Evolutionary conservation across 2,797 vertebrate genomes (phyloP).

Genomic region (Limosa lapponica): DNA sequence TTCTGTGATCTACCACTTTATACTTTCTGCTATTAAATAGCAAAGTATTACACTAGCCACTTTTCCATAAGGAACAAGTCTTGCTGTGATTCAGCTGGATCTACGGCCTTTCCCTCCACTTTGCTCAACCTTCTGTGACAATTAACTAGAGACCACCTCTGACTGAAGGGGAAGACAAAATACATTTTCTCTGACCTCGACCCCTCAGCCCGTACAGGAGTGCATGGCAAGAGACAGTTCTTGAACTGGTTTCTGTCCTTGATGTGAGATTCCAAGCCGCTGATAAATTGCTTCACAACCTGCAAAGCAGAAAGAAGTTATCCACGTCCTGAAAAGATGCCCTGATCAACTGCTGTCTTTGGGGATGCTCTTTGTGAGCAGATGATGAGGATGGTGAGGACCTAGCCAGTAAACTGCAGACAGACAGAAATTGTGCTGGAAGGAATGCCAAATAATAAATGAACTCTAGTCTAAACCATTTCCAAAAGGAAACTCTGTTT

Average conservation of each 20-base stretch:
- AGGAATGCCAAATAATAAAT: not conserved
- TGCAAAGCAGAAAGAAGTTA: conserved; percentile 59
- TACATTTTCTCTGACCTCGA: conserved; percentile 77
- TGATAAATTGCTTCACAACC: conserved; percentile 90
- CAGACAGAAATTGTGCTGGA: not conserved
- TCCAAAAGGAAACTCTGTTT: not conserved
- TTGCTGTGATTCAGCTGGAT: not conserved
- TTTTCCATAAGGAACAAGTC: not conserved
- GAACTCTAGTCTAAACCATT: not conserved
- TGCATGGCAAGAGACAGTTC: conserved; percentile 92
- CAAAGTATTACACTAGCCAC: not conserved
- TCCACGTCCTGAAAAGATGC: not conserved
- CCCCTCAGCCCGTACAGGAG: conserved; percentile 78
- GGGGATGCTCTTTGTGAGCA: not conserved
- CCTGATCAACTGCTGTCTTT: not conserved
- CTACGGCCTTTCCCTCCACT: not conserved
- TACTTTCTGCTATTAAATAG: not conserved
- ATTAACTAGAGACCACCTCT: not conserved
- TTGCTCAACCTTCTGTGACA: not conserved
- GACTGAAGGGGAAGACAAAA: not conserved
- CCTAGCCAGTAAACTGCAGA: not conserved
- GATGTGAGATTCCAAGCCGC: conserved; percentile 88
- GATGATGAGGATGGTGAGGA: not conserved
- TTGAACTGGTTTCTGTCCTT: conserved; percentile 88
- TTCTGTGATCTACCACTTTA: not conserved